Conservation (phyloP, 2,797 vertebrate species). For the Acridotheres tristis region DNA sequence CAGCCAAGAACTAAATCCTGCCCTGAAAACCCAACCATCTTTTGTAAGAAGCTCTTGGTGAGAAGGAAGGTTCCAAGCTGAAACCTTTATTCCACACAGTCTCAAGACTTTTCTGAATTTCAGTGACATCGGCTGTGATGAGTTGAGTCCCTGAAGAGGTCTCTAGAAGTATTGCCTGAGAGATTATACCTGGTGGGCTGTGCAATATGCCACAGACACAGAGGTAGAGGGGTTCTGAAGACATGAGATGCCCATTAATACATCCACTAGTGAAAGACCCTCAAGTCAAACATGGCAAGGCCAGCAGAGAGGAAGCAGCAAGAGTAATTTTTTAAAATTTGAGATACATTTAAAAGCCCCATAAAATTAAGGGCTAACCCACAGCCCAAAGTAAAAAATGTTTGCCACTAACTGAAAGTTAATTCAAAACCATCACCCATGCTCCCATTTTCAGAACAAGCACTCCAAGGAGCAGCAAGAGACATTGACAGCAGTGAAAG, state of each 20-base stretch:
- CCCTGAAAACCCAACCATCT: not conserved
- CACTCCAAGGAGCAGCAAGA: not conserved
- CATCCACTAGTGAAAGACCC: not conserved
- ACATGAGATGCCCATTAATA: not conserved
- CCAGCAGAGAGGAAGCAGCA: not conserved
- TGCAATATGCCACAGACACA: not conserved
- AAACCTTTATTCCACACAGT: not conserved
- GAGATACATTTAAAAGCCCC: not conserved
- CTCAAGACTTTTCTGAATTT: not conserved
- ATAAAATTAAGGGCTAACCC: not conserved
- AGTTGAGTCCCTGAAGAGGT: not conserved
- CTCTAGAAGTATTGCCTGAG: not conserved
- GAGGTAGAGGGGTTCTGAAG: not conserved
- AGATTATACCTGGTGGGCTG: not conserved
- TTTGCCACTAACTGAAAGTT: not conserved
- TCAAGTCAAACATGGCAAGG: not conserved
- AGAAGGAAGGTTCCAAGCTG: not conserved
- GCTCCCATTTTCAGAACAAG: not conserved
- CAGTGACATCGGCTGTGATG: not conserved
- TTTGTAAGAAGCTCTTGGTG: not conserved
- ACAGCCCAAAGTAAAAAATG: not conserved
- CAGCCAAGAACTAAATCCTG: not conserved
- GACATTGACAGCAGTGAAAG: not conserved
- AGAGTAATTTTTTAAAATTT: not conserved
- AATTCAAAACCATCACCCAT: not conserved